phyloP scores from a whole-genome alignment of 2,113 vertebrate genomes.

The Vulpes lagopus region DNA sequence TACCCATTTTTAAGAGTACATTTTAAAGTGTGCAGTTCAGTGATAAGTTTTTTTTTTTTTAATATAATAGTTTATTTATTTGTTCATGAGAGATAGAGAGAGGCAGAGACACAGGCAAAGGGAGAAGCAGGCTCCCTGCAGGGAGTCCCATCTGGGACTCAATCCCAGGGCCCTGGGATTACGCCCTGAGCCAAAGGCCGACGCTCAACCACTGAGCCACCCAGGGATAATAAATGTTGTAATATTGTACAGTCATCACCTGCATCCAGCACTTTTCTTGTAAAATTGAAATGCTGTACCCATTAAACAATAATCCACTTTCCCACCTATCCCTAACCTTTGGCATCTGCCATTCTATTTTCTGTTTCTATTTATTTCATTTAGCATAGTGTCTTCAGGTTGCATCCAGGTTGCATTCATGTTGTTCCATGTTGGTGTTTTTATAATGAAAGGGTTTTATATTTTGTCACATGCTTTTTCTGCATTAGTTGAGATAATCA shows the following conservation, averaged over 20 bases:
- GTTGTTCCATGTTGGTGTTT: neutral
- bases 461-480: neutral
- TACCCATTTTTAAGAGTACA: neutral
- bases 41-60: neutral
- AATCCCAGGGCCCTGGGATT: no score
- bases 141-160: no score
- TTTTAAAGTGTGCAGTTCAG: neutral
- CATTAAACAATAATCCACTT: neutral
- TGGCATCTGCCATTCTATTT: neutral
- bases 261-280: neutral
- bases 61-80: no score
- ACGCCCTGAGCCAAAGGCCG: no score
- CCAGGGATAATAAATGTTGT: neutral
- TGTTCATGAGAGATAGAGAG: no score
- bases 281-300: neutral
- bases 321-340: neutral
- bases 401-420: neutral
- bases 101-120: no score
- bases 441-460: neutral
- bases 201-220: no score
- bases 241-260: neutral
- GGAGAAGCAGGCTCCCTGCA: no score
- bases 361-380: neutral
- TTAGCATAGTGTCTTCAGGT: neutral
- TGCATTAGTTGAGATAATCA: neutral